Base-by-base conservation (phyloP, 1,140 invertebrate species). In the Adelges cooleyi region DNA sequence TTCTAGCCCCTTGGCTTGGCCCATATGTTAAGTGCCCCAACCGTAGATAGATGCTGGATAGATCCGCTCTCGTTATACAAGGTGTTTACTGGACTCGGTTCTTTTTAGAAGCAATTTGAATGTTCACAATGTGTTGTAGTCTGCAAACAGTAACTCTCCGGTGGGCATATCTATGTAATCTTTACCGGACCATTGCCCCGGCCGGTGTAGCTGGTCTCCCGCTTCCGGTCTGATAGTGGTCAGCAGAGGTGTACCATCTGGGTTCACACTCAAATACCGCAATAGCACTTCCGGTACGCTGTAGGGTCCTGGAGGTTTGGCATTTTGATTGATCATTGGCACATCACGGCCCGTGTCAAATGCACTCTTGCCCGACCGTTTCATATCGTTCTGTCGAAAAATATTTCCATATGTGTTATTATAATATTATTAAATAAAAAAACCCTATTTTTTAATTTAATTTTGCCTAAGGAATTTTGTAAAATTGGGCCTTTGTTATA, bases 231-330 rank as follows among this genome's bases (percentile, higher is more conserved):
- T 71, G 8, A 81, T 73, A 15, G 74, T 77, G 4, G 80, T 80
- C 22, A 80, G 72, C 25, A 85, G 68, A 0, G 85, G 84, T 36
- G 76, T 75, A 0, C 84, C 83, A 50, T 80, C 73, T 2, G 76
- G 65, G 46, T 79, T 79, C 18, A 85, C 69, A 2, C 83, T 83
- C 5, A 83, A 74, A 72, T 84, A 86, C 2, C 76, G 73, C n/a
- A 78, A 73, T 36, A 85, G 69, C 9, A 79, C 76, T 4, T 77
- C 74, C 0, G 79, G 73, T 53, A 81, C 72, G 8, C 65, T 65
- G 11, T 70, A 66, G 2, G 54, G 54, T 0, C 38, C 54, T 1
- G 56, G 56, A 3, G 42, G 27, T 1, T 42, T 8, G 1, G 56
- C 56, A 25, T 62, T 62, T 9, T 48, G 56, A 5, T 15, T 62